Evolutionary conservation across 2,888 invertebrate species (phyloP), one percentile per base, ranked within the genome.

Genomic region (Ormia ochracea): DNA sequence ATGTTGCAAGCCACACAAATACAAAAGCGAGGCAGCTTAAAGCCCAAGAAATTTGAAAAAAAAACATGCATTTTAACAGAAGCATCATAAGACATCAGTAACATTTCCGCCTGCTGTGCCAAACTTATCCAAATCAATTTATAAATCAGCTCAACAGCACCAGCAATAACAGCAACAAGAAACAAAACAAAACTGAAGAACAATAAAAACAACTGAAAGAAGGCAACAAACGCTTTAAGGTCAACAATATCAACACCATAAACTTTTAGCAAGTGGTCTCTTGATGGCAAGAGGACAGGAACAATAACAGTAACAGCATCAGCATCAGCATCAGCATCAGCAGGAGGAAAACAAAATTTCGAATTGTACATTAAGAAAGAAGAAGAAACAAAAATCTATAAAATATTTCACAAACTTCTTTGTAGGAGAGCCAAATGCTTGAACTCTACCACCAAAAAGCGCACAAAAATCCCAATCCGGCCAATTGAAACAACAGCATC

Each of bases 91-190:
- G 80, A 70, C 80, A 80, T 80, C 80, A 82, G 74, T 78, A 73
- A 72, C 81, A 73, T 81, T 82, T 78, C 83, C 86, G 85, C 87
- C 82, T 83, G 87, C 87, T 87, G 87, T 87, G 87, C 85, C 84
- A 84, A 85, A 86, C 83, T 87, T 87, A 86, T 85, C 85, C 86
- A 86, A 86, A 87, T 87, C 87, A 87, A 87, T 87, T 87, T 87
- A 87, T 87, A 87, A 87, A 87, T 87, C 87, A 87, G 87, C 85
- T 82, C 84, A 77, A 74, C 70, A 79, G 58, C 66, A 65, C 48
- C 63, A 69, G 45, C 63, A 54, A 78, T 45, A 80, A 54, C 63
- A 81, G 31, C 52, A 73, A 54, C 14, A 77, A 19, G 12, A 41
- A 74, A 23, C 21, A 74, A 58, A 54, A 54, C 26, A 19, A 63